A percentile compares a stretch with the other conserved stretches of the same genome.
Conservation (phyloP, 2,888 invertebrate species). For the Hoplodrina blanda region DNA sequence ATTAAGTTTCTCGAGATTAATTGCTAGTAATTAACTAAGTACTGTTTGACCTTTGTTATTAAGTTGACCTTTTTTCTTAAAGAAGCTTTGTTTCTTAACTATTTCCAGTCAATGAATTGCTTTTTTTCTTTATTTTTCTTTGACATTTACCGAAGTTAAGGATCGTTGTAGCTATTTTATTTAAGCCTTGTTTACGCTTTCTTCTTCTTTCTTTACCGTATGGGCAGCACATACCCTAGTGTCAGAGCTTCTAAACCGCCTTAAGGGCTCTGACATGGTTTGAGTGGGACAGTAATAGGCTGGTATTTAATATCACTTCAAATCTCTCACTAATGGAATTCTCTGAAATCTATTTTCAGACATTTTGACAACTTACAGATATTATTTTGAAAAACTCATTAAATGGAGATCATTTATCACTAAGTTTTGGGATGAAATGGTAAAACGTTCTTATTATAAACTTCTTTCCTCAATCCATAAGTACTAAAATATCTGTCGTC, state of each 20-base stretch:
- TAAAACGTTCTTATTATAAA: slow-evolving; percentile 1
- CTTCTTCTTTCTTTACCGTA: too few relatives aligned
- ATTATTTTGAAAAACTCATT: slow-evolving; percentile 16
- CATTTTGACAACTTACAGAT: slow-evolving; percentile 31
- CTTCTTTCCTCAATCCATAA: not conserved
- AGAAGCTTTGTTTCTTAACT: slow-evolving; percentile 7
- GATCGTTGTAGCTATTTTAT: not conserved
- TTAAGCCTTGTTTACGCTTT: not conserved
- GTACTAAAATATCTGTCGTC: too few relatives aligned
- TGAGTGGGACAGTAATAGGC: too few relatives aligned
- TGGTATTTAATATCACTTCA: slow-evolving; percentile 14
- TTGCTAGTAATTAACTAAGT: slow-evolving; percentile 36
- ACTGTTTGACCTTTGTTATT: slow-evolving; percentile 19
- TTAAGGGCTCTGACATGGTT: too few relatives aligned
- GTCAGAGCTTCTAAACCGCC: too few relatives aligned
- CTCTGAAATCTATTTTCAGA: slow-evolving; percentile 22
- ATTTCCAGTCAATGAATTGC: slow-evolving; percentile 20
- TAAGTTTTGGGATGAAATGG: slow-evolving; percentile 12
- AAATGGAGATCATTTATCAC: slow-evolving; percentile 29
- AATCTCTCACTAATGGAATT: slow-evolving; percentile 20
- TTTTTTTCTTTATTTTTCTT: not conserved
- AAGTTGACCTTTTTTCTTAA: not conserved
- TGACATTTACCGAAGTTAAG: not conserved
- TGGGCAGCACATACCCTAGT: too few relatives aligned
- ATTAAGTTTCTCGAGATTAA: slow-evolving; percentile 27